phyloP scores from a whole-genome alignment of 2,797 vertebrate species.

The Somateria mollissima region DNA sequence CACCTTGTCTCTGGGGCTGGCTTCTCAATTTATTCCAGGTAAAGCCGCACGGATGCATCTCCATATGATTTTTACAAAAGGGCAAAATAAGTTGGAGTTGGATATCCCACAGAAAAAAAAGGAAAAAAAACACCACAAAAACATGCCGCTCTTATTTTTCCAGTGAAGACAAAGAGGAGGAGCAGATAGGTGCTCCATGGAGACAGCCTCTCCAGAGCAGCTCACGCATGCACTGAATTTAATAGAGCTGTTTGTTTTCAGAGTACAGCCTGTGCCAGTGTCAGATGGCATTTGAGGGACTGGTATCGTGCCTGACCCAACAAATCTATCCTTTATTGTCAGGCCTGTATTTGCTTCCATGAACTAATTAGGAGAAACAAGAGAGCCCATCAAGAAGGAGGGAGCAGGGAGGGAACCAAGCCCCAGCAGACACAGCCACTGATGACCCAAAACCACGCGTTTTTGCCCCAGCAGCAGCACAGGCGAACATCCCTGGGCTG shows the following conservation, averaged over 20 bases:
- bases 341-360: not conserved
- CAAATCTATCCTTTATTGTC: not conserved
- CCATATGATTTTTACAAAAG: not conserved
- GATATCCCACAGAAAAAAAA: not conserved
- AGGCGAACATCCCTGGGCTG: accelerated
- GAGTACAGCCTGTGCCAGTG: not conserved
- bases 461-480: not conserved
- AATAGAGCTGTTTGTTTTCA: conserved; percentile 38
- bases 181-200: conserved; percentile 55
- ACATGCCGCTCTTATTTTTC: not conserved
- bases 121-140: too few relatives aligned
- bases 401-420: not conserved
- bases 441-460: accelerated
- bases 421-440: not conserved
- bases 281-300: not conserved
- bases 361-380: not conserved
- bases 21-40: not conserved
- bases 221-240: not conserved
- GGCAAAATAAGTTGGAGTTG: not conserved
- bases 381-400: not conserved
- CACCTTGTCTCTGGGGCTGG: not conserved
- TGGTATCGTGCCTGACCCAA: not conserved
- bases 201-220: not conserved
- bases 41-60: not conserved
- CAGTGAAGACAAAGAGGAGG: not conserved